Evolutionary conservation across 2,113 vertebrate genomes (phyloP), one percentile per base, ranked within the genome.

Genomic region (Salvator merianae): DNA sequence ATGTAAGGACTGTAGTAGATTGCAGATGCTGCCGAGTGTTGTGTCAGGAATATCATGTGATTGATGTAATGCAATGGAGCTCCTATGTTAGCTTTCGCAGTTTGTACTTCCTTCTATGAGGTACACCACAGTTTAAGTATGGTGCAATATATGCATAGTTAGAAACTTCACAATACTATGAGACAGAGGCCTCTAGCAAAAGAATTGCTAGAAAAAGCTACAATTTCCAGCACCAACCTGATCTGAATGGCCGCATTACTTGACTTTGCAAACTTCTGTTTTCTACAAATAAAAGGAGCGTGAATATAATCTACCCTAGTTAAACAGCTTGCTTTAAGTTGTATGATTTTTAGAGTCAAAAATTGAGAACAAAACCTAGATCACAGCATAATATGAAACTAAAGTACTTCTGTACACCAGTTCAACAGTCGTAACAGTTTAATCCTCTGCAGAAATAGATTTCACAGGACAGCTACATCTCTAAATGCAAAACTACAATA

Each of bases 301-400:
- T 65, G 30, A 18, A 9, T 36, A n/a, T 68, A 53, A 26, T 68
- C 69, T 86, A 50, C 79, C 86, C 72, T 78, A 55, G 80, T 50
- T 22, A 22, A 43, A 77, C 70, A 80, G 43, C 71, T 68, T 87
- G 83, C 87, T 87, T 84, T 85, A 65, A 30, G 71, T 2, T 65
- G 55, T 13, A 53, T 50, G 1, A 50, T 40, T 75, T 47, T 83
- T 73, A 87, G 43, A 55, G 74, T 9, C 38, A 50, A 6, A 13
- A 76, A n/a, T 5, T 55, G 13, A 26, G 68, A 89, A 85, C 8
- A 79, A 36, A 81, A 0, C 38, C 36, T 50, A 79, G 30, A 90
- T 84, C 68, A 79, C 55, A 26, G 81, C 68, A 62, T 65, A 79
- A 89, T 55, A 55, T 85, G 69, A 32, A 88, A 81, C n/a, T 63